Evolutionary conservation across 2,888 invertebrate genomes (phyloP).

Genomic region (Meghimatium bilineatum): DNA sequence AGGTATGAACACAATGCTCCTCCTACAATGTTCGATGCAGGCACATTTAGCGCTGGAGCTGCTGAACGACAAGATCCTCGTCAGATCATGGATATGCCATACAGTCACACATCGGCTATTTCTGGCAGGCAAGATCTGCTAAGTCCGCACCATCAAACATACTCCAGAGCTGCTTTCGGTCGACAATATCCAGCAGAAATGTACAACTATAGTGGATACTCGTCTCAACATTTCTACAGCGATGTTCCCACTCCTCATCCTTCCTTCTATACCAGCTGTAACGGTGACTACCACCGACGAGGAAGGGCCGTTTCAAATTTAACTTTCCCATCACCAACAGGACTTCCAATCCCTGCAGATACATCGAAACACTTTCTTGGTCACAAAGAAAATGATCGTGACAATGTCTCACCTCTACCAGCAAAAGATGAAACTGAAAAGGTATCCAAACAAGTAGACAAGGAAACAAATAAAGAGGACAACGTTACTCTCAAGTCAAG

Average conservation of each 20-base stretch:
- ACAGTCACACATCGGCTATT: slow-evolving; percentile 56
- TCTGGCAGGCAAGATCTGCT: slow-evolving; percentile 60
- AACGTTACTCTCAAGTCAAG: neutral
- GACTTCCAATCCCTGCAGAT: neutral
- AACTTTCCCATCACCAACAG: slow-evolving; percentile 2
- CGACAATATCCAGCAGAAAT: slow-evolving; percentile 57
- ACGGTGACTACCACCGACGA: slow-evolving; percentile 36
- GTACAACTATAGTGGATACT: slow-evolving; percentile 57
- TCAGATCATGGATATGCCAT: slow-evolving; percentile 70
- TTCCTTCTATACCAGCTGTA: slow-evolving; percentile 15
- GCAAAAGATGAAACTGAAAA: slow-evolving; percentile 34
- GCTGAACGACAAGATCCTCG: slow-evolving; percentile 65
- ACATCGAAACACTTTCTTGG: slow-evolving; percentile 40
- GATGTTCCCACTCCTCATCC: slow-evolving; percentile 39
- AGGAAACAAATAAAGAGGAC: slow-evolving; percentile 7
- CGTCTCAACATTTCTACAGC: slow-evolving; percentile 52
- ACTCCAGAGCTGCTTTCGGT: slow-evolving; percentile 54
- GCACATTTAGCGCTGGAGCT: slow-evolving; percentile 47
- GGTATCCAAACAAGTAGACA: slow-evolving; percentile 18
- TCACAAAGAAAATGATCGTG: slow-evolving; percentile 3
- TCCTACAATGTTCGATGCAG: slow-evolving; percentile 42
- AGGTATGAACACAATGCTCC: slow-evolving; percentile 69
- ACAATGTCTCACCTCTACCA: slow-evolving; percentile 16
- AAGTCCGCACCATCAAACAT: slow-evolving; percentile 55
- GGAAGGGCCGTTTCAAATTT: slow-evolving; percentile 7